A percentile compares a stretch with the other conserved stretches of the same genome.
Conservation (phyloP, 1,140 invertebrate species). For the Drosophila rufa region DNA sequence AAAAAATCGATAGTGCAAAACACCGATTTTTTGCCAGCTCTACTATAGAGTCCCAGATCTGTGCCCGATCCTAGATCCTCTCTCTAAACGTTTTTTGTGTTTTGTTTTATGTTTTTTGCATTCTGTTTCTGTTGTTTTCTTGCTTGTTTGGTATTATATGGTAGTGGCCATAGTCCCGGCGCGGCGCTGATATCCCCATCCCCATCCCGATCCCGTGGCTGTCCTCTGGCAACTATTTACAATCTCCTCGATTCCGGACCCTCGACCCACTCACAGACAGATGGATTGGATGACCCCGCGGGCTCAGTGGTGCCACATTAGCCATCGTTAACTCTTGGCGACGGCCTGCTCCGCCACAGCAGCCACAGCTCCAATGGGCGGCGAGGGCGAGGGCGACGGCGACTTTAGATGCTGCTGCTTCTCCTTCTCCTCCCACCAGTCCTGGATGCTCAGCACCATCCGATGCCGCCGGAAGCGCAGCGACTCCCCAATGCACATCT, state of each 20-base stretch:
- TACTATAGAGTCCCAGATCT: slow-evolving; percentile 1
- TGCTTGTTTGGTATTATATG: slow-evolving; percentile 7
- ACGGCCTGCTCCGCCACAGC: slow-evolving; percentile 31
- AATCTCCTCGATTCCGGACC: neutral
- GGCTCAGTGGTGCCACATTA: slow-evolving; percentile 59
- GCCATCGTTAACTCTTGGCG: slow-evolving; percentile 75
- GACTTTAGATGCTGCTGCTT: slow-evolving; percentile 11
- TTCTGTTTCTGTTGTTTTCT: neutral
- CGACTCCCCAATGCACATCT: slow-evolving; percentile 92
- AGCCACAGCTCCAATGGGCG: neutral
- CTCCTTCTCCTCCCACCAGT: slow-evolving; percentile 84
- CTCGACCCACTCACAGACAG: slow-evolving; percentile 57
- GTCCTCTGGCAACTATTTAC: slow-evolving; percentile 26
- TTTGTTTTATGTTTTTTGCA: neutral
- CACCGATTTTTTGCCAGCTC: no score
- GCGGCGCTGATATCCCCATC: neutral
- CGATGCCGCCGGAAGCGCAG: slow-evolving; percentile 92
- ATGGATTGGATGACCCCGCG: slow-evolving; percentile 47
- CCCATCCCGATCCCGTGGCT: slow-evolving; percentile 4
- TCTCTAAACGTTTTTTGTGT: neutral
- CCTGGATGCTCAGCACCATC: slow-evolving; percentile 87
- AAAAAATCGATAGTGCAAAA: no score
- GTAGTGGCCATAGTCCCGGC: slow-evolving; percentile 4
- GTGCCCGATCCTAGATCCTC: slow-evolving; percentile 2
- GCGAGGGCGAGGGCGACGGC: neutral